phyloP scores from a whole-genome alignment of 1,140 invertebrate genomes.

The Batillaria attramentaria region DNA sequence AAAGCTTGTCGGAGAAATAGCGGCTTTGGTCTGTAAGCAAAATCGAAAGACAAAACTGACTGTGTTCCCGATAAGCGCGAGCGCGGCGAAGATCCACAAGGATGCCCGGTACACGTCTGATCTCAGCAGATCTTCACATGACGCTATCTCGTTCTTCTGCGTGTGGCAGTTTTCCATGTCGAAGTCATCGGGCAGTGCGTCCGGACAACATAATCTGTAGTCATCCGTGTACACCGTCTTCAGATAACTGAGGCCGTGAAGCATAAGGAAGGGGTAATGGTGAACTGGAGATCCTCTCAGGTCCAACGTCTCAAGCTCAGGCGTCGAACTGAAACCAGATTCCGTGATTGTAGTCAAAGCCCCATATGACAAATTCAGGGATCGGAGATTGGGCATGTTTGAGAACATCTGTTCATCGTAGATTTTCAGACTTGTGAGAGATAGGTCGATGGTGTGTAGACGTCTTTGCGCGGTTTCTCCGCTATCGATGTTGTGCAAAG shows the following conservation, averaged over 20 bases:
- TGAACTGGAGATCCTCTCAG: neutral
- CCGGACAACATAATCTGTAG: neutral
- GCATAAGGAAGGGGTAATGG: neutral
- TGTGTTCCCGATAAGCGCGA: constrained; percentile 50
- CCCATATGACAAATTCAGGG: neutral
- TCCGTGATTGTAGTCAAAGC: neutral
- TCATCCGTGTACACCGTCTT: neutral
- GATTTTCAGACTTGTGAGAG: neutral
- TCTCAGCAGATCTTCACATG: constrained; percentile 48
- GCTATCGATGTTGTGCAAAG: too few relatives aligned
- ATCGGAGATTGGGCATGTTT: neutral
- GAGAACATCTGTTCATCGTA: neutral
- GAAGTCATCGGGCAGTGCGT: constrained; percentile 32
- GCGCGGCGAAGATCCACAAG: constrained; percentile 48
- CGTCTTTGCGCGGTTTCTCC: too few relatives aligned
- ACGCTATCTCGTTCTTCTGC: constrained; percentile 45
- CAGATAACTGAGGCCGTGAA: neutral
- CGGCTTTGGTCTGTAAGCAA: neutral
- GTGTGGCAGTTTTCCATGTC: constrained; percentile 35
- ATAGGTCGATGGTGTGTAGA: neutral
- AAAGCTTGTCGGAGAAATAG: constrained; percentile 16
- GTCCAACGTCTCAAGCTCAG: neutral
- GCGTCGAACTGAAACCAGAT: neutral
- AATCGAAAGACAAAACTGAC: constrained; percentile 33
- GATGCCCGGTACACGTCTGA: constrained; percentile 26